Percentiles rank a stretch among this genome's conserved stretches.
Evolutionary conservation across 2,113 vertebrate species (phyloP).

Genomic region (Cynoglossus semilaevis): DNA sequence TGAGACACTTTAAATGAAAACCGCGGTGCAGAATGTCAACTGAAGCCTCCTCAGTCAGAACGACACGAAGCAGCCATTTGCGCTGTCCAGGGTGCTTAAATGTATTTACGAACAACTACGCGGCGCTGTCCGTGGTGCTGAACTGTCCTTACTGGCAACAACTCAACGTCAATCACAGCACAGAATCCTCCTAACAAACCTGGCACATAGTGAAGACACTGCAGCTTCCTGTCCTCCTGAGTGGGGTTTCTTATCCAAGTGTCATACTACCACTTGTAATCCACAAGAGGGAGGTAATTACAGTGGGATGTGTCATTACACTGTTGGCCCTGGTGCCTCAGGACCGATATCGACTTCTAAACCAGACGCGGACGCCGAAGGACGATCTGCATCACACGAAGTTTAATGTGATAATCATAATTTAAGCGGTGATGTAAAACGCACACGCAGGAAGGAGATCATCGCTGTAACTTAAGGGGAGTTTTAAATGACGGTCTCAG

Average conservation of each 20-base stretch:
- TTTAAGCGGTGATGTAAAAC: too few species aligned
- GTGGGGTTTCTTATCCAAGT: conserved; percentile 14
- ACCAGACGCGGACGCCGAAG: conserved; percentile 11
- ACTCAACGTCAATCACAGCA: too few species aligned
- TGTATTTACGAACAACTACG: too few species aligned
- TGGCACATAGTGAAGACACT: background rate
- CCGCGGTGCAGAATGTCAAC: too few species aligned
- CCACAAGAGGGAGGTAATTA: conserved; percentile 60
- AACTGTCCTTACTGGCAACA: conserved; percentile 11
- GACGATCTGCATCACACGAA: too few species aligned
- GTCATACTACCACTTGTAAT: conserved; percentile 45
- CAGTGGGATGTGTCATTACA: conserved; percentile 44
- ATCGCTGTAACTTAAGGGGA: conserved; percentile 29
- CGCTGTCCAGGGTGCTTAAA: too few species aligned
- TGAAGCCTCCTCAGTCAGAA: too few species aligned
- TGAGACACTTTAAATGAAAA: too few species aligned
- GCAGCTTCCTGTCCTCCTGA: conserved; percentile 1
- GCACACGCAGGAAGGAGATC: too few species aligned
- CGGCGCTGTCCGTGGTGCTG: conserved; percentile 43
- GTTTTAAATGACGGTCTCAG: too few species aligned
- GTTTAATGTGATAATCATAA: conserved; percentile 4
- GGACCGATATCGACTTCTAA: conserved; percentile 44
- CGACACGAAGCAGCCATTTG: too few species aligned
- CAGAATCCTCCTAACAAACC: too few species aligned
- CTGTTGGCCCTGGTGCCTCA: conserved; percentile 34